Evolutionary conservation across 2,888 invertebrate species (phyloP), one percentile per base, ranked within the genome.

Genomic region (Lasiommata megera): DNA sequence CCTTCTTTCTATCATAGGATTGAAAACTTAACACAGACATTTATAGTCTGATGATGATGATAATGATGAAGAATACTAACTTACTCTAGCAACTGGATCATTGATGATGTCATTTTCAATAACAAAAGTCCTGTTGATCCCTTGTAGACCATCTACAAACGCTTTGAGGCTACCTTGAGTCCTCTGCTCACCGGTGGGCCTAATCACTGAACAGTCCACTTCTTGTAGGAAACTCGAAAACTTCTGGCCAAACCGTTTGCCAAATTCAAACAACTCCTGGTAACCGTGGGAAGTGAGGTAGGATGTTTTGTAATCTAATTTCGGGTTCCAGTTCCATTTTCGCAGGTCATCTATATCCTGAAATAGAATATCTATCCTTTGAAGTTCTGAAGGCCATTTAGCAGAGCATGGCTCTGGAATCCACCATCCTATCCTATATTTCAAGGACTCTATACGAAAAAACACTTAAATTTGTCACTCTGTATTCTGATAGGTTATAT

Each of bases 211-310:
- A 29, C 43, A 14, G 7, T 77, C 76, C 59, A 92, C 91, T 1
- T 78, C 77, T 17, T 65, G 80, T 38, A 79, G 73, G 34, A 95
- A 52, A 6, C 37, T 34, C 7, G 56, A 50, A 38, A 61, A 70
- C 14, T 56, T 68, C 6, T 67, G 51, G 17, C 56, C 52, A 11
- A 68, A 62, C 37, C 70, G 66, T 8, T 52, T 29, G 0, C 66
- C 94, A 7, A 94, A 80, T 47, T 92, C 83, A 60, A 84, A 88
- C 56, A 94, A 69, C 70, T 95, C 94, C 56, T 92, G 89, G 69
- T 82, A 84, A 2, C 91, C 91, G 46, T 60, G 50, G 1, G 76
- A 71, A 1, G 93, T 92, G 56, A 95, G 76, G 31, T 79, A 75
- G 55, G 91, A 80, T 28, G 92, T 92, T 40, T 83, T 77, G 8